These are phyloP conservation scores for Conopomorpha cramerella DNA, from an alignment of 1,140 invertebrate species.

Conservation along the genomic window DNA sequence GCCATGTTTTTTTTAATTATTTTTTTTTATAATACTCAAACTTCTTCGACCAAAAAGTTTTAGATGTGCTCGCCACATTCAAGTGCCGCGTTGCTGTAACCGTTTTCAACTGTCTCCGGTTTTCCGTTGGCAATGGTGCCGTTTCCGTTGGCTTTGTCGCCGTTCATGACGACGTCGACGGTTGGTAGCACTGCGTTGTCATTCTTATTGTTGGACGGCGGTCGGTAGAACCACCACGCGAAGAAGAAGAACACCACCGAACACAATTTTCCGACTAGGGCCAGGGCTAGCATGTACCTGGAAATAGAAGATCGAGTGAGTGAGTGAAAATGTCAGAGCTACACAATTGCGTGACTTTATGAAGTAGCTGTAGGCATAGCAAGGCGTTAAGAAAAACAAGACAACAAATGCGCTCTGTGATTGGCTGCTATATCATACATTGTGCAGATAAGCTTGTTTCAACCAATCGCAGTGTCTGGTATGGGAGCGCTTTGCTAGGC, in stretches of 20 bases:
- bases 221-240: constrained; percentile 72
- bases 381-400: too few species aligned
- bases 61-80: constrained; percentile 49
- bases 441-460: too few species aligned
- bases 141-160: constrained; percentile 27
- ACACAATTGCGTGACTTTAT: too few species aligned
- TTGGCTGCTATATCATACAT: too few species aligned
- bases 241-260: constrained; percentile 70
- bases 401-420: too few species aligned
- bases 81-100: constrained; percentile 41
- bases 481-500: too few species aligned
- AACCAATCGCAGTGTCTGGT: too few species aligned
- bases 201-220: constrained; percentile 50
- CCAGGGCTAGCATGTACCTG: constrained; percentile 71
- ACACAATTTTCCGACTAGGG: constrained; percentile 66
- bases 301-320: constrained; percentile 13
- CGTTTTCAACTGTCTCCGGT: constrained; percentile 5
- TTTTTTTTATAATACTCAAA: too few species aligned
- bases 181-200: constrained; percentile 30
- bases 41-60: too few species aligned
- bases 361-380: too few species aligned
- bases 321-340: too few species aligned
- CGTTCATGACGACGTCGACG: constrained; percentile 19
- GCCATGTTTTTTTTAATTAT: too few species aligned
- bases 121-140: constrained; percentile 7